phyloP scores from a whole-genome alignment of 2,888 invertebrate genomes.

The Drosophila quinaria region DNA sequence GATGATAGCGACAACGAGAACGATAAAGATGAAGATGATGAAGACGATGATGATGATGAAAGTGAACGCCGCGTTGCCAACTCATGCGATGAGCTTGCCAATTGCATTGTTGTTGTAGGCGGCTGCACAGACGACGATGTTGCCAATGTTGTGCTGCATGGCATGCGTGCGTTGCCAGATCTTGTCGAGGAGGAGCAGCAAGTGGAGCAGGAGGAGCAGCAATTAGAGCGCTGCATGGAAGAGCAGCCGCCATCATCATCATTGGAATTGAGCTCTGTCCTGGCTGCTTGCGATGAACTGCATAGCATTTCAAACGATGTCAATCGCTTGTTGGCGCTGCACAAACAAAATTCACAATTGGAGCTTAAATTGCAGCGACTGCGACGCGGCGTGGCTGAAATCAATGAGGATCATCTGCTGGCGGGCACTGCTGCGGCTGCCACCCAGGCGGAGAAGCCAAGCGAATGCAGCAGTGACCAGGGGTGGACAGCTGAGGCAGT shows the following conservation, averaged over 20 bases:
- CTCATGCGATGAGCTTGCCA: slow-evolving; percentile 81
- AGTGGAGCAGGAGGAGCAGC: slow-evolving; percentile 48
- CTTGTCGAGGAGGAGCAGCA: slow-evolving; percentile 12
- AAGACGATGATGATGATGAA: slow-evolving; percentile 78
- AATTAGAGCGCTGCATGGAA: slow-evolving; percentile 59
- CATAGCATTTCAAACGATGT: slow-evolving; percentile 84
- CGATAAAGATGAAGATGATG: slow-evolving; percentile 50
- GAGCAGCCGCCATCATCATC: slow-evolving; percentile 5
- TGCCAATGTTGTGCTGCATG: slow-evolving; percentile 75
- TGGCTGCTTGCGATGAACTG: slow-evolving; percentile 80
- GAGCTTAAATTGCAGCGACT: slow-evolving; percentile 82
- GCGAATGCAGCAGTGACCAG: slow-evolving; percentile 42
- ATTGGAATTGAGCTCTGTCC: slow-evolving; percentile 58
- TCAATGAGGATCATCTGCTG: slow-evolving; percentile 83
- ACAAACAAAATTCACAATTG: slow-evolving; percentile 81
- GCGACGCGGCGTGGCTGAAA: slow-evolving; percentile 82
- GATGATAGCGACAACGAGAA: slow-evolving; percentile 45
- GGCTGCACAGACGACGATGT: slow-evolving; percentile 80
- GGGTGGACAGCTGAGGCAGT: slow-evolving; percentile 17
- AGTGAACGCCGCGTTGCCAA: slow-evolving; percentile 75
- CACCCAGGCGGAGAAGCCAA: slow-evolving; percentile 56
- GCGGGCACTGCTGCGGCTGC: slow-evolving; percentile 64
- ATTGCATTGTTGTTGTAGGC: slow-evolving; percentile 83
- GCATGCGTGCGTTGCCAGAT: slow-evolving; percentile 71
- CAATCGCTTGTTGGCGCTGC: slow-evolving; percentile 79